Evolutionary conservation across 2,113 vertebrate species (phyloP).

Genomic region (Crotophaga sulcirostris): DNA sequence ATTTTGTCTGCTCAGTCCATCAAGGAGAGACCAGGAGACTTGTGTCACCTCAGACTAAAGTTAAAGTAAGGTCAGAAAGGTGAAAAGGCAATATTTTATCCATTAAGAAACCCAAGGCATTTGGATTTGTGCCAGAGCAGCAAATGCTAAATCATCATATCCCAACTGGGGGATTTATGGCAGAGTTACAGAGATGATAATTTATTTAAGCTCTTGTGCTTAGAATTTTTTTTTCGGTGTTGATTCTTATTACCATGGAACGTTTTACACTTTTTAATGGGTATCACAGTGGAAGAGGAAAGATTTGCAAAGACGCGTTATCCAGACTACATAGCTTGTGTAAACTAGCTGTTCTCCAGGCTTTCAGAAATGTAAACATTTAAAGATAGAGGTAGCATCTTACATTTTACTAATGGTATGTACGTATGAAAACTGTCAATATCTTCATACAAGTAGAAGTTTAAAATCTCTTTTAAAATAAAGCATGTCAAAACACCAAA

Average conservation of each 20-base stretch:
- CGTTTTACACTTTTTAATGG: slow-evolving; percentile 60
- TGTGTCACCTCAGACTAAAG: neutral
- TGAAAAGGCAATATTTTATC: neutral
- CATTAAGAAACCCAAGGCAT: slow-evolving; percentile 14
- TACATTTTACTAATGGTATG: neutral
- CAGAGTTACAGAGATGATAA: slow-evolving; percentile 45
- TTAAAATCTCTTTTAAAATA: slow-evolving; percentile 44
- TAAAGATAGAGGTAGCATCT: neutral
- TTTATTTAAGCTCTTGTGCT: slow-evolving; percentile 60
- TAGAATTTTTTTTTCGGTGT: slow-evolving; percentile 42
- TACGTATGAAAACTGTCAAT: neutral
- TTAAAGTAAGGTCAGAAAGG: neutral
- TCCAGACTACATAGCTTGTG: slow-evolving; percentile 24
- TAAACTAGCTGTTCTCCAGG: slow-evolving; percentile 28
- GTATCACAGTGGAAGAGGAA: slow-evolving; percentile 20
- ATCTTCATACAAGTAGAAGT: slow-evolving; percentile 42
- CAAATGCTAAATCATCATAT: slow-evolving; percentile 19
- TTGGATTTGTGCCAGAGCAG: slow-evolving; percentile 15
- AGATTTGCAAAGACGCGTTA: neutral
- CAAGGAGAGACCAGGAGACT: neutral
- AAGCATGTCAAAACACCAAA: slow-evolving; percentile 21
- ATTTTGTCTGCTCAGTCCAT: neutral
- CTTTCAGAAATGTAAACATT: neutral
- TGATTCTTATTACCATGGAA: slow-evolving; percentile 70
- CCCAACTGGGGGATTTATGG: slow-evolving; percentile 39